Conservation (phyloP, 1,140 invertebrate species). For the Sarcophaga bullata region DNA sequence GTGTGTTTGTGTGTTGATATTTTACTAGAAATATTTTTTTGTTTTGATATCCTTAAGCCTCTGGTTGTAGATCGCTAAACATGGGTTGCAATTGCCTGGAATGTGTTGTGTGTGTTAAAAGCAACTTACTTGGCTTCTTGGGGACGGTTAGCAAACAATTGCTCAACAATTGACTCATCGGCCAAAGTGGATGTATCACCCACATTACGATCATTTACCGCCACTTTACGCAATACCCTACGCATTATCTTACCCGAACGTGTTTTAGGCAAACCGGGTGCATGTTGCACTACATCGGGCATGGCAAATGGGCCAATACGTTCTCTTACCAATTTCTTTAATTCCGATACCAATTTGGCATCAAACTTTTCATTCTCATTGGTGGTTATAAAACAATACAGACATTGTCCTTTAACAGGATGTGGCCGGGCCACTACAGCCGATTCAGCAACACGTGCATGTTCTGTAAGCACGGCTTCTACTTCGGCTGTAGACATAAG, state of each 20-base stretch:
- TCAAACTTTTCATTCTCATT: constrained; percentile 79
- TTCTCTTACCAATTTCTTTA: constrained; percentile 86
- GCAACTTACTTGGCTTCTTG: constrained; percentile 58
- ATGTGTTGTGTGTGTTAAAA: background rate
- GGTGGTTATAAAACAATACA: constrained; percentile 95
- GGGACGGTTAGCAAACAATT: constrained; percentile 80
- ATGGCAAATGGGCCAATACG: constrained; percentile 96
- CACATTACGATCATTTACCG: constrained; percentile 85
- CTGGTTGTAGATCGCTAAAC: constrained; percentile 1
- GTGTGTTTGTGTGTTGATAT: background rate
- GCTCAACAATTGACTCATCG: constrained; percentile 85
- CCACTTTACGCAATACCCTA: constrained; percentile 92
- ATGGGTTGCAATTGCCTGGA: background rate
- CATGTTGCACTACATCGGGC: constrained; percentile 93
- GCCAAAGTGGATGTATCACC: constrained; percentile 94
- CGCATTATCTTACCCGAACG: constrained; percentile 99
- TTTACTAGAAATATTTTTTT: background rate
- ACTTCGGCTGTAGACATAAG: constrained; percentile 96
- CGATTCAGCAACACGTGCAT: constrained; percentile 86
- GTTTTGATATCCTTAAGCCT: constrained; percentile 1
- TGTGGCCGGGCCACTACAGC: constrained; percentile 96
- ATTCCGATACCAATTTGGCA: constrained; percentile 76
- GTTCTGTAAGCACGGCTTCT: constrained; percentile 89
- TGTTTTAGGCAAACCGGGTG: constrained; percentile 94
- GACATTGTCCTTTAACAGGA: constrained; percentile 92